A percentile compares a stretch with the other conserved stretches of the same genome.
These are phyloP conservation scores for Eudasyphora cyanicolor DNA, from an alignment of 2,888 invertebrate species.

Conservation along the genomic window DNA sequence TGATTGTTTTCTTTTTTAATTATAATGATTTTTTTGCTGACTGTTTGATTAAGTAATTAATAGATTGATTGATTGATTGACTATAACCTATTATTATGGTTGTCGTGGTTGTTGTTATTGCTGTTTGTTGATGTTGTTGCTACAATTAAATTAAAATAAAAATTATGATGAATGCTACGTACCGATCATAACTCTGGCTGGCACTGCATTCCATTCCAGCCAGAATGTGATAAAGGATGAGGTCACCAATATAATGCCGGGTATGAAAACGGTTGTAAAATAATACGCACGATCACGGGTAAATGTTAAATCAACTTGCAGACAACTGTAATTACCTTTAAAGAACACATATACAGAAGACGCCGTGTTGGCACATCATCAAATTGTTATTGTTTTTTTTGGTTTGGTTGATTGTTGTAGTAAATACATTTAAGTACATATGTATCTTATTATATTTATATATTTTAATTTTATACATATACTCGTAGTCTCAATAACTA, in stretches of 20 bases:
- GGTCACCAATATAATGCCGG: constrained; percentile 96
- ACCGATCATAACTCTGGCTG: constrained; percentile 98
- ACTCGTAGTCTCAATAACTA: not conserved
- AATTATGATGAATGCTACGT: constrained; percentile 79
- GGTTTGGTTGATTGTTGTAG: constrained; percentile 12
- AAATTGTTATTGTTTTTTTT: too few species aligned
- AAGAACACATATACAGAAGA: constrained; percentile 70
- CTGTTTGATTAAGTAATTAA: not conserved
- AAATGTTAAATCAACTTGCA: constrained; percentile 95
- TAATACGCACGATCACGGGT: constrained; percentile 97
- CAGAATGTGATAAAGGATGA: constrained; percentile 98
- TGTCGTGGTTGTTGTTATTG: constrained; percentile 26
- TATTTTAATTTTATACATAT: not conserved
- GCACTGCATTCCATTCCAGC: constrained; percentile 98
- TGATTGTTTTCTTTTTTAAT: not conserved
- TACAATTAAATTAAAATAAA: constrained; percentile 26
- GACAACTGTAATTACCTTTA: constrained; percentile 97
- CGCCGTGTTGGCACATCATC: constrained; percentile 66
- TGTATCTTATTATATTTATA: constrained; percentile 24
- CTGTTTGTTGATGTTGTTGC: constrained; percentile 22
- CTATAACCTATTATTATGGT: constrained; percentile 3
- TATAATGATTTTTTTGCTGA: not conserved
- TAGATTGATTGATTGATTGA: not conserved
- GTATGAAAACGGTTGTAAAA: constrained; percentile 98
- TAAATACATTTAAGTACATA: constrained; percentile 17